Base-by-base conservation (phyloP, 2,888 invertebrate genomes). In the Spisula subtruncata region DNA sequence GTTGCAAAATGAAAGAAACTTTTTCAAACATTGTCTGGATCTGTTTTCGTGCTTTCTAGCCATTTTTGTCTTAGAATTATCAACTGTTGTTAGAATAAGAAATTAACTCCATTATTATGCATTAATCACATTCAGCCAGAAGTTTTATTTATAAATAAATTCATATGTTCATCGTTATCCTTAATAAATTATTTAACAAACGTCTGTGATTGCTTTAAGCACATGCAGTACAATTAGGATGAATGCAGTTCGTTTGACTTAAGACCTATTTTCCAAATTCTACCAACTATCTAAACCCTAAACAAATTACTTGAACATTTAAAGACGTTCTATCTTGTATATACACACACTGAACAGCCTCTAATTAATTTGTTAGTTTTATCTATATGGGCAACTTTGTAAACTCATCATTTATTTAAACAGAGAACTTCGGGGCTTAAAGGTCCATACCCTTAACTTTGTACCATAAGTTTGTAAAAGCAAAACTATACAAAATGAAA, bases 1-100 rank as follows among this genome's bases (percentile, higher is more conserved):
- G 54, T 91, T 91, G 51, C 82, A 89, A 20, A 84, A 66, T 32
- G 88, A 82, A 41, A 89, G 32, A 41, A 91, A 48, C 20, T 20
- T 83, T 85, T 91, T 89, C 71, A 91, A 75, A 35, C 75, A 75
- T 32, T 35, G 75, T 0, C 75, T 8, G 35, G 75, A 75, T 75
- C 75, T 35, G 18, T 75, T 75, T 75, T 35, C 75, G 2, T 35
- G 29, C 20, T 35, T 75, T 14, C 35, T 75, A 12, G 16, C 32
- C 75, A 75, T 75, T 32, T 75, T 75, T 20, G 18, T 66, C n/a
- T 66, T 6, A 25, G 60, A 25, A 25, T 66, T 4, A 25, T 66
- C 60, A n/a, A 66, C 18, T 18, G 25, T 25, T 25, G 60, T 66
- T 6, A 66, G n/a, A 66, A 66, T n/a, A 66, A 0, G n/a, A n/a